Evolutionary conservation across 2,113 vertebrate genomes (phyloP), one percentile per base, ranked within the genome.

Genomic region (Heteronetta atricapilla): DNA sequence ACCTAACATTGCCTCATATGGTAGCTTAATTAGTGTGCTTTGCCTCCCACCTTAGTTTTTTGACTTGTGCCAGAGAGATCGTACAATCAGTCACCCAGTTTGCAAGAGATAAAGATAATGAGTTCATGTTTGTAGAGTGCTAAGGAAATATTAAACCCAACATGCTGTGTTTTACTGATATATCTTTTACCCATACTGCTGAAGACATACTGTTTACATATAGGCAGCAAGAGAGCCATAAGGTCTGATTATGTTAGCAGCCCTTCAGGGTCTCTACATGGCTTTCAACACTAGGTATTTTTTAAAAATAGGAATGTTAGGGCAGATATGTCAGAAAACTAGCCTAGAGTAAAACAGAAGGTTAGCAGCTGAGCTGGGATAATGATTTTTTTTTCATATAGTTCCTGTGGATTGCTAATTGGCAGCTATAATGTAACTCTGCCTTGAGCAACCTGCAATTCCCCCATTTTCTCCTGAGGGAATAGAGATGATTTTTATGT

Each of bases 261-360:
- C 62, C 58, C 66, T 50, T 69, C 53, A 36, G 80, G 69, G 53
- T 40, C 36, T 76, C 73, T 78, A 4, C 31, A 28, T 21, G 58
- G 66, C 69, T 92, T 86, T 86, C 82, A 79, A 31, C 23, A 26
- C 46, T 20, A 82, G 48, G 22, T 48, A 79, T 76, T 91, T 92
- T 87, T 82, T 82, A 78, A 73, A 93, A 79, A 89, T 40, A 85
- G n/a, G 50, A 87, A 59, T 8, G 6, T 46, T 73, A 77, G 67
- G 48, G 72, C 72, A 91, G 40, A 55, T 44, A 59, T 55, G 75
- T 38, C 81, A 62, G 64, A 78, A 88, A 81, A 84, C 31, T 90
- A 56, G 53, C 82, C 73, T 81, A 38, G 26, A 85, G n/a, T 95
- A 87, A 94, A 93, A 64, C 75, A 89, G 82, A 93, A 91, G 2